phyloP scores from a whole-genome alignment of 1,140 invertebrate species.

The Drosophila virilis region DNA sequence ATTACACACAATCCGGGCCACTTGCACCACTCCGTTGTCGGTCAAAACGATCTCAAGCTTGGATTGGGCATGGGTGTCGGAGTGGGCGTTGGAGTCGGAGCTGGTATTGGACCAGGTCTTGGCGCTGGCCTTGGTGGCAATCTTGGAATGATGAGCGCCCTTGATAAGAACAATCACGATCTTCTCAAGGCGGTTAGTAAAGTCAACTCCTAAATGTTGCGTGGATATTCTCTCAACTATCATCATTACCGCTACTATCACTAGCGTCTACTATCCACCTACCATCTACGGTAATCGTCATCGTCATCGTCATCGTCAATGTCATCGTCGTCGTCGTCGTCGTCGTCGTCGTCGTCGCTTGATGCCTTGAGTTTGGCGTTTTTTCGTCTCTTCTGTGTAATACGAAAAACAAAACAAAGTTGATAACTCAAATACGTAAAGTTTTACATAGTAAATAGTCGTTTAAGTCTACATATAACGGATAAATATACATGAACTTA shows the following conservation, averaged over 20 bases:
- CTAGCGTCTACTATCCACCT: constrained; percentile 28
- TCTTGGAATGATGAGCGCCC: constrained; percentile 84
- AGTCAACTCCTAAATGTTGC: constrained; percentile 85
- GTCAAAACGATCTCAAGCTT: constrained; percentile 83
- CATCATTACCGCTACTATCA: constrained; percentile 43
- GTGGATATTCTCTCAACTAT: constrained; percentile 40
- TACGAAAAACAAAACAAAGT: constrained; percentile 66
- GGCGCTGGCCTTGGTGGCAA: constrained; percentile 78
- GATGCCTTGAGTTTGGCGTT: constrained; percentile 56
- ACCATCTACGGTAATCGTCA: neutral
- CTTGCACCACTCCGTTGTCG: constrained; percentile 83
- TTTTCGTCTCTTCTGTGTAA: constrained; percentile 58
- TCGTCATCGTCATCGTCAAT: constrained; percentile 32
- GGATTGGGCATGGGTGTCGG: constrained; percentile 77
- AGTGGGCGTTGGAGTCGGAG: constrained; percentile 62
- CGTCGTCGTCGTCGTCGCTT: constrained; percentile 46
- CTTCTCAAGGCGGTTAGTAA: constrained; percentile 87
- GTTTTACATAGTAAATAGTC: constrained; percentile 83
- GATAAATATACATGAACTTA: constrained; percentile 25
- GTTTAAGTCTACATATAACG: constrained; percentile 69
- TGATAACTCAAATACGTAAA: constrained; percentile 83
- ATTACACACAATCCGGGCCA: constrained; percentile 85
- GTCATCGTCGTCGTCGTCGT: constrained; percentile 42
- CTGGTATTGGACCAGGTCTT: constrained; percentile 58
- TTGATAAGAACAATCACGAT: constrained; percentile 87